Percentiles rank a stretch among this genome's conserved stretches.
Conservation (phyloP, 2,888 invertebrate species). For the Disparrhopalites patrizii region DNA sequence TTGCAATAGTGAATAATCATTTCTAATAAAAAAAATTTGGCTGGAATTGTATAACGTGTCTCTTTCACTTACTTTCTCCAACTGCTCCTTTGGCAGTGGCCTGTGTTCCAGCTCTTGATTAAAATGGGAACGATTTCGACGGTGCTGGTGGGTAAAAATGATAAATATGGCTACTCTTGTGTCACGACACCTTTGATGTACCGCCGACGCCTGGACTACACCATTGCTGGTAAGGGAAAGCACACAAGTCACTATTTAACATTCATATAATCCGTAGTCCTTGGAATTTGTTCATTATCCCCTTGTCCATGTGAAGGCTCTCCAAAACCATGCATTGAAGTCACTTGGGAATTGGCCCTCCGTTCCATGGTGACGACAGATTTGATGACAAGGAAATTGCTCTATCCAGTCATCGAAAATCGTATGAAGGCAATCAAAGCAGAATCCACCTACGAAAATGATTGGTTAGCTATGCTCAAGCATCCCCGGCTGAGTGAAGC, state of each 20-base stretch:
- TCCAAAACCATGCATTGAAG: background rate
- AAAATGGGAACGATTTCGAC: background rate
- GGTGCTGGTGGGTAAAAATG: background rate
- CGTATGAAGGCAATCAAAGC: constrained; percentile 2
- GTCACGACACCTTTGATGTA: background rate
- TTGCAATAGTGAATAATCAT: too few relatives aligned
- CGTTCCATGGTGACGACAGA: constrained; percentile 15
- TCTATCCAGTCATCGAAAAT: constrained; percentile 3
- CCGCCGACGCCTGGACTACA: background rate
- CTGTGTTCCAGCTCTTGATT: too few relatives aligned
- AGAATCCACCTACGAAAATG: background rate
- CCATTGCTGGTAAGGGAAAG: background rate
- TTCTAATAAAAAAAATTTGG: too few relatives aligned
- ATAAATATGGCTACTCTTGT: background rate
- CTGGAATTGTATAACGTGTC: too few relatives aligned
- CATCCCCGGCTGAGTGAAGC: background rate
- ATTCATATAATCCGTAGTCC: background rate
- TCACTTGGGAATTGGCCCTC: constrained; percentile 21
- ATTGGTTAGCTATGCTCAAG: background rate
- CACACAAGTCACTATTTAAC: background rate
- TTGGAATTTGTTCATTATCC: background rate
- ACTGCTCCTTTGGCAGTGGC: too few relatives aligned
- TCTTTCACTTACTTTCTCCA: too few relatives aligned
- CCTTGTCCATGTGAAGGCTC: background rate
- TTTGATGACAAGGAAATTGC: constrained; percentile 15